Evolutionary conservation across 2,888 invertebrate genomes (phyloP), one percentile per base, ranked within the genome.

Genomic region (Conops quadrifasciatus): DNA sequence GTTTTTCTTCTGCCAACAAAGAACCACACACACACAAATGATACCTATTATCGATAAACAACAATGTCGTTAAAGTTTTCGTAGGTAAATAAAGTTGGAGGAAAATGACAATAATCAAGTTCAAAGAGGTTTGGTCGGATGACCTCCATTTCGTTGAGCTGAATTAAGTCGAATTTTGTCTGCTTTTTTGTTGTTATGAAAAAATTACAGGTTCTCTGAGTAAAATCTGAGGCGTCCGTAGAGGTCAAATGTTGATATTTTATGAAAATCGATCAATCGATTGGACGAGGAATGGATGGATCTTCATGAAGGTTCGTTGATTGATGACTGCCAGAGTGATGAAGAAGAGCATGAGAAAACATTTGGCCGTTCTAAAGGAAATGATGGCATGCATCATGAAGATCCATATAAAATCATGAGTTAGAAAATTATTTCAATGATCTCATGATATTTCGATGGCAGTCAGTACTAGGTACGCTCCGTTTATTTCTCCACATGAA

Each of bases 21-120:
- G n/a, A n/a, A n/a, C n/a, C n/a, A n/a, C n/a, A 36, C 36, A 36
- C 58, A 21, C 24, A 24, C 56, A 56, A 56, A 56, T 21, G 2
- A 56, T 24, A 19, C 21, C 19, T 21, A 36, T 36, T 36, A 36
- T 36, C 9, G 36, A 9, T 36, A 36, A 36, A 36, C 36, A 36
- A 36, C 36, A 36, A 36, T 9, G 4, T 36, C 9, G 36, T 9
- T 36, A 36, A 36, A 36, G 5, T 36, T 36, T 9, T 9, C 58
- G 26, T 56, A 21, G 24, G 66, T 45, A 66, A 66, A 53, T 53
- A 66, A 66, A 51, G n/a, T 21, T 58, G 24, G 43, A 45, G n/a
- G 51, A 36, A 67, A 67, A 67, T 67, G 56, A 67, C 67, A 67
- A 58, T 67, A 67, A 67, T 67, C 58, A 67, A 58, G 26, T 58